phyloP scores from a whole-genome alignment of 92 coral and sea anemone species.

The Heliopora coerulea region DNA sequence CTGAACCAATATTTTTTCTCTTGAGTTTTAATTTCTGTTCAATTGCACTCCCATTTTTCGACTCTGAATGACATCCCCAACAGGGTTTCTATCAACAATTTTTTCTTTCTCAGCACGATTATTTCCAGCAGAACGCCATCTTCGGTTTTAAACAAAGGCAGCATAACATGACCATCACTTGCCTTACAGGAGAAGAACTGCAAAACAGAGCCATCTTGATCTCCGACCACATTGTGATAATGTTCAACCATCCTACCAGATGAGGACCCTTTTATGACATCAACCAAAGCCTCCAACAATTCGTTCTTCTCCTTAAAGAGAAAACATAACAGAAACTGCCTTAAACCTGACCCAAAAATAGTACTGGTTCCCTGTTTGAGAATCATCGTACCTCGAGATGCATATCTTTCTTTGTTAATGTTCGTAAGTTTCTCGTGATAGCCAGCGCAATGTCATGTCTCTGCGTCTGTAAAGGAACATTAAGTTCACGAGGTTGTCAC shows the following conservation, averaged over 20 bases:
- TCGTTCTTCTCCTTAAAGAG: slow-evolving; percentile 4
- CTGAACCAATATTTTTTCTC: too few relatives aligned
- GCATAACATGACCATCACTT: neutral
- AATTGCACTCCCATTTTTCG: too few relatives aligned
- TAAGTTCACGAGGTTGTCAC: too few relatives aligned
- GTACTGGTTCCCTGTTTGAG: neutral
- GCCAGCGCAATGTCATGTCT: slow-evolving; percentile 46
- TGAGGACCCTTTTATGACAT: slow-evolving; percentile 4
- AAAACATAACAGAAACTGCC: neutral
- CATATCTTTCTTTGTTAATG: slow-evolving; percentile 71
- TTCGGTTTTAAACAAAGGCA: too few relatives aligned
- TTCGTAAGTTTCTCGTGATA: slow-evolving; percentile 63
- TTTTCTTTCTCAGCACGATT: too few relatives aligned
- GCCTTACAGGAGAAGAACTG: slow-evolving; percentile 17
- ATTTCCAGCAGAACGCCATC: too few relatives aligned
- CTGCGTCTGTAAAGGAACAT: slow-evolving; percentile 4
- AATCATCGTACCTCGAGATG: slow-evolving; percentile 59
- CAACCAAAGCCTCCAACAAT: slow-evolving; percentile 4
- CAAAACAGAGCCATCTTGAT: slow-evolving; percentile 11
- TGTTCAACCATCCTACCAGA: neutral
- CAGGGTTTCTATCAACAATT: too few relatives aligned
- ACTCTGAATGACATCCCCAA: too few relatives aligned
- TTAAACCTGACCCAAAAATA: too few relatives aligned
- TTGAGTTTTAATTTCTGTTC: too few relatives aligned
- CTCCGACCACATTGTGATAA: slow-evolving; percentile 22